Evolutionary conservation across 2,113 vertebrate species (phyloP).

Genomic region (Balaenoptera acutorostrata): DNA sequence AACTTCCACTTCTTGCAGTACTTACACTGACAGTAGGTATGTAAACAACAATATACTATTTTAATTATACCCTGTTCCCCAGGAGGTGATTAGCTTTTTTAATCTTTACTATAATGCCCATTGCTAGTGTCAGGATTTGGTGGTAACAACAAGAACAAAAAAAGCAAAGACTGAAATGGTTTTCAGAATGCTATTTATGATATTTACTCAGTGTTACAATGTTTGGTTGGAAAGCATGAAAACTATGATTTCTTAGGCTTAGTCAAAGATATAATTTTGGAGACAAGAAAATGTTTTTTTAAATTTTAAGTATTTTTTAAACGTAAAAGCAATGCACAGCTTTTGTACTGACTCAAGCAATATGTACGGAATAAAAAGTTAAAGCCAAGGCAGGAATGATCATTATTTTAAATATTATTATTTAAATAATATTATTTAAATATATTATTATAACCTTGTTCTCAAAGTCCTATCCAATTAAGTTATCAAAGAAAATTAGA

Average conservation of each 20-base stretch:
- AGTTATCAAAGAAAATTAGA: not conserved
- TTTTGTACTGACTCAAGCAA: not conserved
- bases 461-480: not conserved
- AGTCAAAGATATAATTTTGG: not conserved
- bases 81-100: not conserved
- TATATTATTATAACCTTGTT: not conserved
- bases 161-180: not conserved
- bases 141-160: not conserved
- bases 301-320: not conserved
- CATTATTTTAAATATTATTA: not conserved
- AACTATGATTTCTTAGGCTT: not conserved
- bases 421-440: not conserved
- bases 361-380: not conserved
- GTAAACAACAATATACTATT: not conserved
- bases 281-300: not conserved
- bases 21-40: not conserved
- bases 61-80: not conserved
- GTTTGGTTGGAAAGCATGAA: not conserved
- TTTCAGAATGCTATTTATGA: not conserved
- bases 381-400: not conserved
- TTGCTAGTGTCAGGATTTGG: not conserved
- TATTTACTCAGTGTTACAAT: not conserved
- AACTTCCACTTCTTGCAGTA: not conserved
- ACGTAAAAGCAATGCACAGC: not conserved
- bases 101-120: not conserved